Base-by-base conservation (phyloP, 2,888 invertebrate genomes). In the Harpalus rufipes region DNA sequence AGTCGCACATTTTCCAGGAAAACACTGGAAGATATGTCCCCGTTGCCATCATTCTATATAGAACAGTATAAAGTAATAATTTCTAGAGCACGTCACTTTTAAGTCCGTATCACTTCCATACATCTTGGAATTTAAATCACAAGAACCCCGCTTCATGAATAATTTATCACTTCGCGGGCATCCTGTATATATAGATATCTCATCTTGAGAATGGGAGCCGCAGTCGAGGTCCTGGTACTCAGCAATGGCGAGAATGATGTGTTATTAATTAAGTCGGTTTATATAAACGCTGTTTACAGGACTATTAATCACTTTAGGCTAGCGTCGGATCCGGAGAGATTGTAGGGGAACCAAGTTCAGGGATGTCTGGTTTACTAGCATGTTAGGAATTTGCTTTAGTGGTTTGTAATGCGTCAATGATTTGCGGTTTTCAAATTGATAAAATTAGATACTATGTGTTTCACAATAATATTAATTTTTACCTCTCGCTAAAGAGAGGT, bases 41-140 rank as follows among this genome's bases (percentile, higher is more conserved):
- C n/a, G 51, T 74, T 76, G 76, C 76, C 78, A 25, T 25, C 58
- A 78, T 78, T 58, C 58, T 78, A 78, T 58, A 78, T 78, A 78
- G 63, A 63, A 63, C 63, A 81, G 61, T 81, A 72, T 74, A 83
- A 83, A 76, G 83, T 85, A 86, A 87, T 87, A 87, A 87, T 87
- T 86, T 87, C 85, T 76, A 85, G 84, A 84, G 84, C 44, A 65
- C 86, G 87, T 87, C 87, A 86, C 86, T 87, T 85, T 85, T 85
- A 81, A 85, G 86, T 86, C 84, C 86, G 85, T 87, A 88, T 87
- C 88, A 84, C 74, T 76, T 61, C 87, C 84, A 86, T 87, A 88
- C 89, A 89, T 90, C 89, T 90, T 89, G 89, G 89, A 89, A 90
- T 90, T 90, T 89, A 89, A 90, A 90, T 90, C 88, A 88, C 88